Conservation (phyloP, 2,797 vertebrate species). For the Cirrhinus mrigala region DNA sequence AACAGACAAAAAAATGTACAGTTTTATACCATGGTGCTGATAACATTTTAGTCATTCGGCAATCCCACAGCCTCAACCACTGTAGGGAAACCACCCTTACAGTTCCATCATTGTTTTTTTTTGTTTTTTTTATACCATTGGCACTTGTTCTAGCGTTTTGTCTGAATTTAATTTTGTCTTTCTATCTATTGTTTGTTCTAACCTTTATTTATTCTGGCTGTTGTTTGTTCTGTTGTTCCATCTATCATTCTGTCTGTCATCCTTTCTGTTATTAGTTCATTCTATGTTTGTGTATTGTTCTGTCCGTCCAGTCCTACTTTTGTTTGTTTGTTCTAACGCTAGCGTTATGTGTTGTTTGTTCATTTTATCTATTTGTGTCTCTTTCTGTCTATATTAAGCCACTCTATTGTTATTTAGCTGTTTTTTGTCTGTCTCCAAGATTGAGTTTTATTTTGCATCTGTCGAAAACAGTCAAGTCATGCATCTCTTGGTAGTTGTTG, state of each 20-base stretch:
- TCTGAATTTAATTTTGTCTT: not conserved
- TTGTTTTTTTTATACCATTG: too few species aligned
- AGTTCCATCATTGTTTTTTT: too few species aligned
- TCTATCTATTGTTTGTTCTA: not conserved
- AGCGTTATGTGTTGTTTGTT: not conserved
- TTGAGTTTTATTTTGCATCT: constrained; percentile 60
- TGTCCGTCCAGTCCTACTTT: not conserved
- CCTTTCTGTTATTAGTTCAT: not conserved
- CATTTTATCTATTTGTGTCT: not conserved
- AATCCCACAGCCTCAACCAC: too few species aligned
- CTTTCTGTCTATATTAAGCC: not conserved
- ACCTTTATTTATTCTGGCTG: not conserved
- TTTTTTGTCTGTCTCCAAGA: constrained; percentile 55
- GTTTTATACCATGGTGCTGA: too few species aligned
- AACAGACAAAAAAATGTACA: too few species aligned
- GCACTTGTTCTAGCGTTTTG: not conserved
- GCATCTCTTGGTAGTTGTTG: not conserved
- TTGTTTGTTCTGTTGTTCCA: not conserved
- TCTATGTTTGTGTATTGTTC: not conserved
- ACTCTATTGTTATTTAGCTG: not conserved
- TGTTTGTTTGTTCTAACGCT: too few species aligned
- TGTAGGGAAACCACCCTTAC: too few species aligned
- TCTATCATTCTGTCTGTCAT: not conserved
- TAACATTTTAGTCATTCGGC: too few species aligned
- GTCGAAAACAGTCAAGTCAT: constrained; percentile 15